Evolutionary conservation across 2,113 vertebrate genomes (phyloP), one percentile per base, ranked within the genome.

Genomic region (Promerops cafer): DNA sequence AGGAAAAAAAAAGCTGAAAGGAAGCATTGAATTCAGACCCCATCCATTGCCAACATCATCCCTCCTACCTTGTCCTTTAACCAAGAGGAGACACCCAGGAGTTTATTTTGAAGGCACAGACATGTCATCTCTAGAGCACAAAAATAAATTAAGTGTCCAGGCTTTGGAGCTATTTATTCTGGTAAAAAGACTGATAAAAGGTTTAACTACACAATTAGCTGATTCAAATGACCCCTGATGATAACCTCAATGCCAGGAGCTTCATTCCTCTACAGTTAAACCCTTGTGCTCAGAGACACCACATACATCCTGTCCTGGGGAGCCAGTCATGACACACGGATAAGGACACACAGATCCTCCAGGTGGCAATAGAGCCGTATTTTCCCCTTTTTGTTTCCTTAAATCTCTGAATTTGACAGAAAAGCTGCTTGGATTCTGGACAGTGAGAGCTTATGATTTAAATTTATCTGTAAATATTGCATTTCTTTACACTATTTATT

Each of bases 401-500:
- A 9, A 20, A 37, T 24, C 18, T 53, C 39, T 30, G 49, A 77
- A 44, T 66, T 80, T 56, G 24, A n/a, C 17, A 42, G 66, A 60
- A 83, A 59, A 78, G 26, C n/a, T 89, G 50, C 26, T 87, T 69
- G 19, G 26, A 45, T 83, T 94, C 75, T 68, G 45, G 50, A 61
- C 6, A 72, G 74, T 3, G 16, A 87, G 65, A 92, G 13, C 40
- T 82, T 64, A 33, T 57, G 70, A 87, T 78, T 82, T 82, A 64
- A 91, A 74, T 66, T 40, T 47, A 52, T 63, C 64, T 52, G 47
- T 44, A 94, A 91, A 82, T n/a, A 61, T 1, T 60, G 31, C 31
- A 23, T 89, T 71, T 86, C 40, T 63, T 88, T 47, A 49, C 66
- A 59, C 63, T 75, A 44, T 84, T 92, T 95, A 89, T 94, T 91